A percentile compares a stretch with the other conserved stretches of the same genome.
These are phyloP conservation scores for Lingula anatina DNA, from an alignment of 2,888 invertebrate species.

Conservation along the genomic window DNA sequence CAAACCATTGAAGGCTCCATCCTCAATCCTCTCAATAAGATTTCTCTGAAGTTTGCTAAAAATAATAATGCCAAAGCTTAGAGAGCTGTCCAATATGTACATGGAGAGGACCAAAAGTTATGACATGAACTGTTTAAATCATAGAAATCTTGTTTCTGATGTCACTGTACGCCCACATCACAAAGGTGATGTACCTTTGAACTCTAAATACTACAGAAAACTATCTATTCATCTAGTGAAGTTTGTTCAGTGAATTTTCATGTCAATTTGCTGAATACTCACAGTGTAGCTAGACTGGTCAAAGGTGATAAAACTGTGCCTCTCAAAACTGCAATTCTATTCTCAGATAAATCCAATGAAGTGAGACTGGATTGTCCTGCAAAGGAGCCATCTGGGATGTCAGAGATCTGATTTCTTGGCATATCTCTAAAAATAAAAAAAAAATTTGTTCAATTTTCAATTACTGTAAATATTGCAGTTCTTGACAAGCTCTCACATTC, in stretches of 20 bases:
- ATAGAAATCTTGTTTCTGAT: no score
- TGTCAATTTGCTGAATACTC: not conserved
- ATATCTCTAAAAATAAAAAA: conserved; percentile 11
- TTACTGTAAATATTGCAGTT: no score
- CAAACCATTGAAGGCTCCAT: conserved; percentile 19
- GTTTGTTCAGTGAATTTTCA: not conserved
- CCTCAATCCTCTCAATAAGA: conserved; percentile 16
- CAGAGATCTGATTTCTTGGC: conserved; percentile 12
- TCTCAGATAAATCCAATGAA: conserved; percentile 14
- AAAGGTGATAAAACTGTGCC: conserved; percentile 14
- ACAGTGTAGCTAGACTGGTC: not conserved
- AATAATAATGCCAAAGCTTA: no score
- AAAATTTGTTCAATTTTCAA: no score
- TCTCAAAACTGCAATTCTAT: conserved; percentile 15
- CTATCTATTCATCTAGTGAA: no score
- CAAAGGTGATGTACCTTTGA: no score
- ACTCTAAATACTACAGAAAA: no score
- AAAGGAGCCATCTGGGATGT: conserved; percentile 20
- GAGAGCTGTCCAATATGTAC: not conserved
- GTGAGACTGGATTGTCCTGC: conserved; percentile 14
- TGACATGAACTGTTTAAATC: not conserved
- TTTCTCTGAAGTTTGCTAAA: conserved; percentile 19
- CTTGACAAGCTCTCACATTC: not conserved
- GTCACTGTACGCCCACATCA: no score
- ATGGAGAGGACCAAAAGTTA: not conserved